phyloP scores from a whole-genome alignment of 2,797 vertebrate species.

The Enteromius fasciolatus region DNA sequence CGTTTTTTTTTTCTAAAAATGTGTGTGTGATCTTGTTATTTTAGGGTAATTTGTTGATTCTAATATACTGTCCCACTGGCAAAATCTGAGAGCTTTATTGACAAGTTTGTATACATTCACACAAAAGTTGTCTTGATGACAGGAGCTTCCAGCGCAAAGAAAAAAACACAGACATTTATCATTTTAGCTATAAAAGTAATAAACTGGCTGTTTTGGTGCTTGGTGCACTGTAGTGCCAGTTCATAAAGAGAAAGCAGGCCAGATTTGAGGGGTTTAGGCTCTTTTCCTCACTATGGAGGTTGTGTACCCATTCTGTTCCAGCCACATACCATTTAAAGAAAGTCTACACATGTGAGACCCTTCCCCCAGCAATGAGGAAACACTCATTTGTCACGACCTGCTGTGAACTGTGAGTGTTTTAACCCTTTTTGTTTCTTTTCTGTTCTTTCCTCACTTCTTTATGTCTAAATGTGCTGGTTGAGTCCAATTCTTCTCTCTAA shows the following conservation, averaged over 20 bases:
- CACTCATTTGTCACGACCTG: constrained; percentile 4
- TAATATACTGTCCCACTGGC: neutral
- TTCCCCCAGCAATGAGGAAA: constrained; percentile 17
- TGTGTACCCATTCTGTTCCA: neutral
- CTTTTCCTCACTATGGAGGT: neutral
- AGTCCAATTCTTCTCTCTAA: neutral
- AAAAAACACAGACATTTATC: neutral
- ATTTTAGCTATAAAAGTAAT: too few species aligned
- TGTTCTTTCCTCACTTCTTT: neutral
- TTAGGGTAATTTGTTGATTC: neutral
- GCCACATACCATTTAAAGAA: neutral
- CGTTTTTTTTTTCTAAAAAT: too few species aligned
- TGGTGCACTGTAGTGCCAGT: neutral
- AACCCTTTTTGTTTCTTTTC: constrained; percentile 9
- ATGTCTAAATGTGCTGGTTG: neutral
- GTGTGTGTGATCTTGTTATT: neutral
- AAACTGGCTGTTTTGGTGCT: neutral
- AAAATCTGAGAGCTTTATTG: neutral
- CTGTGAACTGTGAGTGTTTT: constrained; percentile 29
- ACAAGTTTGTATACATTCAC: neutral
- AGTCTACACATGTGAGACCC: neutral
- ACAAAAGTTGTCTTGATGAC: neutral
- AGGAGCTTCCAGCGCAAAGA: neutral
- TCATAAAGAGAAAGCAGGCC: neutral
- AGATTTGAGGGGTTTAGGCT: neutral